These are phyloP conservation scores for Wasmannia auropunctata DNA, from an alignment of 1,140 invertebrate genomes.

Conservation along the genomic window DNA sequence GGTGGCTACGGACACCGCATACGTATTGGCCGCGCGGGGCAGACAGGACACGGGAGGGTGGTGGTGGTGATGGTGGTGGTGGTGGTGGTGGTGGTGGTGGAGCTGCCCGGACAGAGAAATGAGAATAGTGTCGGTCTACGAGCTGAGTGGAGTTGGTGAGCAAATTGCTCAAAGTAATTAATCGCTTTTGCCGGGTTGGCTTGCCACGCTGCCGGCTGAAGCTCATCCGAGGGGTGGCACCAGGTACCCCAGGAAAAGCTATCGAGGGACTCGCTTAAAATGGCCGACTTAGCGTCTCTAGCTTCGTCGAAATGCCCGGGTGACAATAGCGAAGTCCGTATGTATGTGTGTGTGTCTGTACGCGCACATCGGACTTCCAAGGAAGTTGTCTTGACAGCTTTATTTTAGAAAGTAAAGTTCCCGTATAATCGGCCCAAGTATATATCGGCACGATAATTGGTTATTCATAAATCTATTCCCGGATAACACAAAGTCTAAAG, in stretches of 20 bases:
- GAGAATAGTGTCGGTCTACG: constrained; percentile 84
- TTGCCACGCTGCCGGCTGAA: constrained; percentile 79
- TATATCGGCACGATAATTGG: neutral
- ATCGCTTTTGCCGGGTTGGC: constrained; percentile 84
- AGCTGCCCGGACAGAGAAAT: constrained; percentile 79
- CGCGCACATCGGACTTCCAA: constrained; percentile 7
- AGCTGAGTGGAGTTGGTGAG: constrained; percentile 84
- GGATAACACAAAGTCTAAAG: too few relatives aligned
- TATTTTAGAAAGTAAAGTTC: neutral
- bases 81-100: too few relatives aligned
- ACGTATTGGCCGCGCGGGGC: constrained; percentile 61
- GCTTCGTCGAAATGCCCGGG: constrained; percentile 63
- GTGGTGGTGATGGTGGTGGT: constrained; percentile 71
- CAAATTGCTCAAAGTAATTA: constrained; percentile 85
- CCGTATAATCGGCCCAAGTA: neutral
- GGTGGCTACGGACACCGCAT: constrained; percentile 63
- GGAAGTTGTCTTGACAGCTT: neutral
- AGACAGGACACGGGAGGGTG: constrained; percentile 67
- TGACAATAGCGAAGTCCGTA: constrained; percentile 57
- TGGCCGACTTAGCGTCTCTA: constrained; percentile 73
- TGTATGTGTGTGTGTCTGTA: constrained; percentile 33
- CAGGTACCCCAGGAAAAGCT: constrained; percentile 78
- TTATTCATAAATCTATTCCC: neutral
- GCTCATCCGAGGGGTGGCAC: constrained; percentile 80
- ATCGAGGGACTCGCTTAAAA: constrained; percentile 75